Evolutionary conservation across 2,888 invertebrate species (phyloP), one percentile per base, ranked within the genome.

Genomic region (Drosophila algonquin): DNA sequence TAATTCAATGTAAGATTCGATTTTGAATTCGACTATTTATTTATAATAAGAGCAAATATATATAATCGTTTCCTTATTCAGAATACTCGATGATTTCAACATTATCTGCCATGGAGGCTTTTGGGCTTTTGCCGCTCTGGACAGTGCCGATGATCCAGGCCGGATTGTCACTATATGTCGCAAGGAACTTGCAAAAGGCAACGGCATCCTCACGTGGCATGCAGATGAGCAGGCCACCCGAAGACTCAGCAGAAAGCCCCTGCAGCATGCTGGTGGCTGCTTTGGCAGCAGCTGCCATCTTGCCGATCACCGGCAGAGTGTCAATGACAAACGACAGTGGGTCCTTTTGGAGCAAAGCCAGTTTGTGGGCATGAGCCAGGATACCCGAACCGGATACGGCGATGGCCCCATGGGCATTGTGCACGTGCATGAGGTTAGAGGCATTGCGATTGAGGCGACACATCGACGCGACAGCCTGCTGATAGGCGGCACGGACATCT

Each of bases 141-240:
- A 98, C 98, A 90, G 98, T 97, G 45, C 98, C 98, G 90, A 98
- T 97, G 88, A 98, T 98, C 98, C 98, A 99, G 0, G 98, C 97
- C 91, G 98, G 97, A 92, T 97, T 97, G 4, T 97, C 97, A 91
- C 98, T 98, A 89, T 97, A 96, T 90, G 97, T 97, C 90, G 98
- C 97, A 87, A 98, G 97, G 86, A 98, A 98, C 93, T 98, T 98
- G 92, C 98, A 98, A 92, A 98, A 98, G 2, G 97, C 97, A 21
- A 97, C 98, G 0, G 98, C 98, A 91, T 98, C 97, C 92, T 98
- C 98, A 52, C 97, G 93, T 0, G 98, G 98, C 90, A 99, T 93
- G 80, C 98, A 98, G 79, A 99, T 97, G 64, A 99, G 93, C 56
- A 99, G 93, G 14, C 98, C 98, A 9, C 96, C 96, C 5, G 96